These are phyloP conservation scores for Oncorhynchus masou DNA, from an alignment of 2,113 vertebrate species.

Conservation along the genomic window DNA sequence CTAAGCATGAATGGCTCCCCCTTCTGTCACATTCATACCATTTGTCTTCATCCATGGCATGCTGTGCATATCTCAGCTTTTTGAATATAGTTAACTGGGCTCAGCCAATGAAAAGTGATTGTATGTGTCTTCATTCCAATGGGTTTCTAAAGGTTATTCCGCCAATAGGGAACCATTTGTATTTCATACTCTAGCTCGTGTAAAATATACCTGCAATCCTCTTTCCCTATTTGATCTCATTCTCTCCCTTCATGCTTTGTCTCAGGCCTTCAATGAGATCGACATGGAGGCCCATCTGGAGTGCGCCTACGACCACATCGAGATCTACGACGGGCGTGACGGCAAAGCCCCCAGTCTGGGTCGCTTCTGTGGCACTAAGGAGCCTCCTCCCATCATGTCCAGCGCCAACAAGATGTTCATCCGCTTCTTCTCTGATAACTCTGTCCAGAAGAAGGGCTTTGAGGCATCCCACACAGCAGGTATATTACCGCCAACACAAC, in stretches of 20 bases:
- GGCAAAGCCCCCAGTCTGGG: conserved; percentile 81
- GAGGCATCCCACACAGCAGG: conserved; percentile 88
- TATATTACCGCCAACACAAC: conserved; percentile 39
- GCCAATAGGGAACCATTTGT: not conserved
- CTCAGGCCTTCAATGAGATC: conserved; percentile 86
- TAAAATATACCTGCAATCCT: not conserved
- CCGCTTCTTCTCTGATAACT: conserved; percentile 93
- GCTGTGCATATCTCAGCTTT: not conserved
- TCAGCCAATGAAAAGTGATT: not conserved
- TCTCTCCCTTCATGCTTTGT: conserved; percentile 1
- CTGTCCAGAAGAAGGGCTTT: conserved; percentile 96
- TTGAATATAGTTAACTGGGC: not conserved
- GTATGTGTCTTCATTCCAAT: not conserved
- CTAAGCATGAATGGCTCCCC: conserved; percentile 42
- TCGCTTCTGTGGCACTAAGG: conserved; percentile 91
- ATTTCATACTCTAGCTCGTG: not conserved
- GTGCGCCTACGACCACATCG: conserved; percentile 92
- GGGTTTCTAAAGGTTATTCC: not conserved
- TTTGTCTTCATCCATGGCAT: not conserved
- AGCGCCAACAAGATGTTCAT: conserved; percentile 86
- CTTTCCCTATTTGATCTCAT: not conserved
- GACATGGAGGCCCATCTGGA: conserved; percentile 94
- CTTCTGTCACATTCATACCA: conserved; percentile 38
- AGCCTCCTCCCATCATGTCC: conserved; percentile 84
- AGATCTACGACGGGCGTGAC: conserved; percentile 86